Percentiles rank a stretch among this genome's conserved stretches.
These are phyloP conservation scores for Salvelinus sp. DNA, from an alignment of 2,113 vertebrate genomes.

Conservation along the genomic window DNA sequence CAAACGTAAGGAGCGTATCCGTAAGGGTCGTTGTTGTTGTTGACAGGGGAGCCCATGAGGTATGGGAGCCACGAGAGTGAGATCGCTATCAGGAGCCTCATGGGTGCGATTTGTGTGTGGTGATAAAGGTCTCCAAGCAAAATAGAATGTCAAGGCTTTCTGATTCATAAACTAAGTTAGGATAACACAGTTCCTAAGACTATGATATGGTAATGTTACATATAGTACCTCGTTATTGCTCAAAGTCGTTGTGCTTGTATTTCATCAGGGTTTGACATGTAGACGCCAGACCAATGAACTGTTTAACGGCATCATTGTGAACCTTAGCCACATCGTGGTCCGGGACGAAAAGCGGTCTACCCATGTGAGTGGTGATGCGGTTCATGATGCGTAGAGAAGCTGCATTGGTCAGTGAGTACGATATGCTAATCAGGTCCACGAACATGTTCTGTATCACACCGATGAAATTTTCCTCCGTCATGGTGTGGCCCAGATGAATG, in stretches of 20 bases:
- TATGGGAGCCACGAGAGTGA: not conserved
- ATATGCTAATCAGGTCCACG: slow-evolving; percentile 4
- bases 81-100: not conserved
- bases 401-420: not conserved
- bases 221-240: slow-evolving; percentile 1
- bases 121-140: not conserved
- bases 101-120: not conserved
- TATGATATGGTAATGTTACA: not conserved
- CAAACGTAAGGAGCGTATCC: not conserved
- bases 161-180: not conserved
- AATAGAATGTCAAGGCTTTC: not conserved
- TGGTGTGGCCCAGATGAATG: not conserved
- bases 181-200: not conserved
- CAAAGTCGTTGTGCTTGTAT: slow-evolving; percentile 8
- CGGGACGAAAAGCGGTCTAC: not conserved
- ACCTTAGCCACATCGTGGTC: slow-evolving; percentile 7
- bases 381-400: slow-evolving; percentile 1
- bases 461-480: not conserved
- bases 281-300: slow-evolving; percentile 1
- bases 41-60: not conserved
- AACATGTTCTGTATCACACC: not conserved
- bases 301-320: not conserved
- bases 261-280: slow-evolving; percentile 4
- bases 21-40: not conserved
- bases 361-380: slow-evolving; percentile 3